Conservation (phyloP, 1,140 invertebrate species). For the Drosophila simulans region DNA sequence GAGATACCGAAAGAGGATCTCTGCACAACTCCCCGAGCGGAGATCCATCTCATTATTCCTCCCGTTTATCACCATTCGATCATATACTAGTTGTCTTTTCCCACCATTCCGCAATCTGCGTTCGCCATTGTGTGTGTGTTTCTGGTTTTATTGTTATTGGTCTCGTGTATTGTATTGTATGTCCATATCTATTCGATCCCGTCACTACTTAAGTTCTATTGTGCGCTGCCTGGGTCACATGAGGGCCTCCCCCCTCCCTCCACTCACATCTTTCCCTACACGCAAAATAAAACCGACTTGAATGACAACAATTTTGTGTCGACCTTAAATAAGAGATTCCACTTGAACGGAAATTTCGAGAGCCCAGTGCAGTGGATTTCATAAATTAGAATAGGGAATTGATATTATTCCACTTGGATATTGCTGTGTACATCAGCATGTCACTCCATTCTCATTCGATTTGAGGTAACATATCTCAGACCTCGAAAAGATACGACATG, state of each 20-base stretch:
- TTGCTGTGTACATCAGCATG: no score
- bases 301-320: no score
- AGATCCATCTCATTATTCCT: slow-evolving; percentile 25
- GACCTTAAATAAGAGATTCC: no score
- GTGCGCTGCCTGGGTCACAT: slow-evolving; percentile 38
- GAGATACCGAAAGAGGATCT: background rate
- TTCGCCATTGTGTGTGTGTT: slow-evolving; percentile 25
- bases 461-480: background rate
- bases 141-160: slow-evolving; percentile 43
- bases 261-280: background rate
- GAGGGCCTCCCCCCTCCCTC: slow-evolving; percentile 9
- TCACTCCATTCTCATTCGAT: no score
- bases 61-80: slow-evolving; percentile 32
- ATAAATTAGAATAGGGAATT: no score
- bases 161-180: slow-evolving; percentile 47
- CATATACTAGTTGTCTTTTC: slow-evolving; percentile 35
- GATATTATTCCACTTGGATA: no score
- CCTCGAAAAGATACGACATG: no score
- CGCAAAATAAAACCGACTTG: background rate
- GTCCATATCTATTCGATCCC: slow-evolving; percentile 50
- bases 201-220: slow-evolving; percentile 50
- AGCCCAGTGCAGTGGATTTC: no score
- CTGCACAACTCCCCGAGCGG: background rate
- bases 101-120: slow-evolving; percentile 42
- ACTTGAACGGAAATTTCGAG: no score